Base-by-base conservation (phyloP, 1,140 invertebrate species). In the Lucilia sericata region DNA sequence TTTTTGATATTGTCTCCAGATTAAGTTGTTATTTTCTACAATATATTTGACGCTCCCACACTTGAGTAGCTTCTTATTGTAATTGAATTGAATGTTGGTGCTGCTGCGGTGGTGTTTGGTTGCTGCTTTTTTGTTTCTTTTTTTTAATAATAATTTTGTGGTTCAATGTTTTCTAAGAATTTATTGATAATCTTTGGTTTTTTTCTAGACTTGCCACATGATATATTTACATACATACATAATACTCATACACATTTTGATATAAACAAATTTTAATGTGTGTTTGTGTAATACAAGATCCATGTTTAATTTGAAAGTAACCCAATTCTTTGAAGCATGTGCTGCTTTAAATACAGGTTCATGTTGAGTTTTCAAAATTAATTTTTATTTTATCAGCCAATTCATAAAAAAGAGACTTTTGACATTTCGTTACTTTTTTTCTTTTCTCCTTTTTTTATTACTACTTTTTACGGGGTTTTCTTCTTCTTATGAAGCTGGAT, bases 281-380 rank as follows among this genome's bases (percentile, higher is more conserved):
- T 42, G 76, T 34, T 9, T 80, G 76, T 80, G 85, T 89, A 88
- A 88, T 86, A 86, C 87, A 87, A 88, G 86, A 87, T 85, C 86
- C 86, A 85, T 86, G 86, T 85, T 87, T 86, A 87, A 87, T 85
- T 85, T 85, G 86, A 88, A 87, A 88, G 87, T 87, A 88, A 88
- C 87, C 87, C 86, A 87, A 88, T 87, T 89, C 86, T 80, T 80
- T 80, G 19, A 70, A 70, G 65, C 19, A 70, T 70, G 19, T 21
- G 65, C 65, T 70, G 8, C 0, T 21, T 0, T 21, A 70, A 21
- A 70, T 21, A 70, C 65, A 70, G 65, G 65, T 70, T 70, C 65
- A 70, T 70, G 8, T 70, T 70, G 19, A 70, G 65, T 70, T 19
- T 70, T 19, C 2, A 25, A 25, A 9, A 21, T 21, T 70, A 0